Evolutionary conservation across 2,113 vertebrate species (phyloP), one percentile per base, ranked within the genome.

Genomic region (Brachypodius melanocephalos): DNA sequence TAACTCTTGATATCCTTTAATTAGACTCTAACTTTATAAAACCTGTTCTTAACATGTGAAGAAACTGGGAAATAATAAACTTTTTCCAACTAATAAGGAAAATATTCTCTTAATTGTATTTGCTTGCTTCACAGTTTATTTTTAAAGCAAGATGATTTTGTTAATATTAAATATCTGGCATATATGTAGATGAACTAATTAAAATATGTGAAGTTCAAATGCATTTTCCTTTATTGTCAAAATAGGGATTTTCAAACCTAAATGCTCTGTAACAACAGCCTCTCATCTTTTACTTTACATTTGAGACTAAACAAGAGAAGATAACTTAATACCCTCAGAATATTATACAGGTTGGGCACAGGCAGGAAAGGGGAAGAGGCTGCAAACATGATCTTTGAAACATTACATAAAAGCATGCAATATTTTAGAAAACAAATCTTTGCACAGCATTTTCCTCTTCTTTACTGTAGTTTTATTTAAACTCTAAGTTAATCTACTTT

Each of bases 1-100:
- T 99, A 99, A 99, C 99, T 98, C 99, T 98, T 98, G 83, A 92
- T 96, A 97, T 95, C 94, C 98, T 98, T 97, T 97, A 98, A 97
- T 98, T 97, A 97, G 75, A 89, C 72, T 86, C 55, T 75, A 58
- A 63, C 49, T 73, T 89, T 95, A 48, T 36, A 94, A 94, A 95
- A 93, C 9, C 9, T 80, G 6, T 42, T 82, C 17, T 69, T 82
- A 94, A 65, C 5, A 5, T 21, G 15, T 42, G 76, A 66, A 75
- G 66, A 61, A 95, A 42, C 25, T 83, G 48, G 19, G 58, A 90
- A 92, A 62, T 69, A 75, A 76, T 74, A 49, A 92, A 63, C 6
- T 5, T 72, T 91, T 89, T 85, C 25, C 48, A 79, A 1, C 19
- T 80, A 83, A 54, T 40, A 73, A 59, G 40, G 42, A 32, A 88